Evolutionary conservation across 2,113 vertebrate genomes (phyloP), one percentile per base, ranked within the genome.

Genomic region (Cyphomyrus plagiostoma): DNA sequence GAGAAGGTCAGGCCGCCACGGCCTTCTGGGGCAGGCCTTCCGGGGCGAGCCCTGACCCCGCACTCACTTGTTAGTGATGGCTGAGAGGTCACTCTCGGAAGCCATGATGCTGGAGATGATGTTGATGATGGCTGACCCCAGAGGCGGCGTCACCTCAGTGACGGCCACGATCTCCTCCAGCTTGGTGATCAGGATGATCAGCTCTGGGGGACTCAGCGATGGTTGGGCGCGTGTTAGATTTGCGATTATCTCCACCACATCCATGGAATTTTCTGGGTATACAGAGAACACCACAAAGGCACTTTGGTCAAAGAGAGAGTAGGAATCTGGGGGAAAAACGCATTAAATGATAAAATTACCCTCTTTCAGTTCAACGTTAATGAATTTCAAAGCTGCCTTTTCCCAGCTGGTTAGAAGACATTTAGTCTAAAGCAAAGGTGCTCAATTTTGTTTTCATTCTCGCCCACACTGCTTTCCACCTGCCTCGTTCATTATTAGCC

Each of bases 31-130:
- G 45, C 7, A 1, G 15, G 9, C 39, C 42, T 35, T 35, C 48
- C 19, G n/a, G 3, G 1, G 45, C 7, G 3, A 5, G 9, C 39
- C 42, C 35, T 11, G 26, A 84, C 17, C 49, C 26, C 26, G 0
- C 3, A 13, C 94, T 93, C 88, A 96, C 96, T 49, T 91, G 92
- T 96, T 96, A 1, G 95, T 95, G 39, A 96, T 95, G 35, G 93
- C 94, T 21, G 84, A n/a, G 70, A 96, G 92, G 94, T 96, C 3
- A 85, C 93, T 95, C 52, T 94, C n/a, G 17, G 94, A 94, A 35
- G 94, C 89, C 90, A 96, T 89, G 46, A 96, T 94, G 52, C 94
- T 90, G 0, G 95, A 95, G 58, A 96, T 94, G 91, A 95, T 92
- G 90, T 94, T 90, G 89, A 96, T 92, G 0, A 96, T 91, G 88